Percentiles rank a stretch among this genome's conserved stretches.
Evolutionary conservation across 53 echinoderm and acorn worm genomes (phyloP).

Genomic region (Actinopyga echinites): DNA sequence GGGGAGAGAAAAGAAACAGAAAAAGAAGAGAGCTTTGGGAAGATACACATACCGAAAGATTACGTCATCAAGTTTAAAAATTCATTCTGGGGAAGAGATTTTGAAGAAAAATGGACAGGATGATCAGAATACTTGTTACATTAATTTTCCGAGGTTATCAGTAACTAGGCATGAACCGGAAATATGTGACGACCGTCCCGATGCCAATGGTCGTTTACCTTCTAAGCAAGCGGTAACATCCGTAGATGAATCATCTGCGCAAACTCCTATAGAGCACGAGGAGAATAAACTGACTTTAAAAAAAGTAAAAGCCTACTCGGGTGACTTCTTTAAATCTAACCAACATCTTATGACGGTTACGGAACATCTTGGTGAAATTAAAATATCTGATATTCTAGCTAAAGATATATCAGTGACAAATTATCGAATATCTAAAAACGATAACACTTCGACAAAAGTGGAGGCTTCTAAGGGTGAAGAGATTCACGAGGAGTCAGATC

Average conservation of each 20-base stretch:
- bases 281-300: not conserved
- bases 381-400: constrained; percentile 7
- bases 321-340: not conserved
- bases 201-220: not conserved
- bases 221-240: not conserved
- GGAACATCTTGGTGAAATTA: not conserved
- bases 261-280: not conserved
- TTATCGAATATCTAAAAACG: not conserved
- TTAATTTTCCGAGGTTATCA: constrained; percentile 9
- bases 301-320: constrained; percentile 1
- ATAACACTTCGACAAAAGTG: not conserved
- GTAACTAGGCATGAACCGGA: not conserved
- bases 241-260: not conserved
- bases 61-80: too few relatives aligned
- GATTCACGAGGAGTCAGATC: not conserved
- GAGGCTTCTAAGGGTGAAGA: too few relatives aligned
- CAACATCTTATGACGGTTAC: not conserved
- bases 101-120: not conserved
- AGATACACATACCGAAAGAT: too few relatives aligned
- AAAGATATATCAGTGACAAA: not conserved
- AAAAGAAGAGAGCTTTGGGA: too few relatives aligned
- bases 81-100: too few relatives aligned
- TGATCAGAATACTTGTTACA: constrained; percentile 16
- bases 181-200: not conserved
- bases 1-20: too few relatives aligned